These are phyloP conservation scores for Pteropus alecto DNA, from an alignment of 2,113 vertebrate species.

Conservation along the genomic window DNA sequence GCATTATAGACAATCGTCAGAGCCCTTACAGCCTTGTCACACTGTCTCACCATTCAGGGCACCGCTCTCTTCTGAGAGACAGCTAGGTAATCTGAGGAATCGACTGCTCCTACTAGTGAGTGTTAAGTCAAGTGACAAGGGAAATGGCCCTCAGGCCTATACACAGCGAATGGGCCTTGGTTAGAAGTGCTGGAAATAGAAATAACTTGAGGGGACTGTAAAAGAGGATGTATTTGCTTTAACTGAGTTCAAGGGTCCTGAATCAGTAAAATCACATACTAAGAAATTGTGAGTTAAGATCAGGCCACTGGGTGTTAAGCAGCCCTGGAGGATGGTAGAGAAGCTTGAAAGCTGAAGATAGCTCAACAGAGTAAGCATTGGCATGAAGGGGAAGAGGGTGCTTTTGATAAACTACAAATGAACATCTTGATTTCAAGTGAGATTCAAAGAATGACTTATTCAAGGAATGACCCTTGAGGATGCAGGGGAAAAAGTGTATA, in stretches of 20 bases:
- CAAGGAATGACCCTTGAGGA: neutral
- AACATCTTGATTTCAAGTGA: neutral
- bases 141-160: neutral
- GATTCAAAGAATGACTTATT: neutral
- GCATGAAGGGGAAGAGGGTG: neutral
- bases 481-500: neutral
- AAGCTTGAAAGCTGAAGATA: conserved; percentile 20
- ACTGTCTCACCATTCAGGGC: neutral
- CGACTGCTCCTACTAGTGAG: neutral
- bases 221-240: neutral
- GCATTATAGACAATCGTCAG: neutral
- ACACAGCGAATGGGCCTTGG: neutral
- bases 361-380: neutral
- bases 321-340: neutral
- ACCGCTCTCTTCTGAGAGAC: neutral
- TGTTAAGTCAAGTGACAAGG: conserved; percentile 4
- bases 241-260: neutral
- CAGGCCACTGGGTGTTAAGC: neutral
- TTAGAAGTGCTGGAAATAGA: conserved; percentile 8
- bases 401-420: conserved; percentile 20
- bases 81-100: neutral
- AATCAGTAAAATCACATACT: neutral
- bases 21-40: neutral
- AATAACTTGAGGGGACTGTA: neutral
- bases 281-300: conserved; percentile 26